Evolutionary conservation across 2,113 vertebrate genomes (phyloP).

Genomic region (Sebastes schlegelii): DNA sequence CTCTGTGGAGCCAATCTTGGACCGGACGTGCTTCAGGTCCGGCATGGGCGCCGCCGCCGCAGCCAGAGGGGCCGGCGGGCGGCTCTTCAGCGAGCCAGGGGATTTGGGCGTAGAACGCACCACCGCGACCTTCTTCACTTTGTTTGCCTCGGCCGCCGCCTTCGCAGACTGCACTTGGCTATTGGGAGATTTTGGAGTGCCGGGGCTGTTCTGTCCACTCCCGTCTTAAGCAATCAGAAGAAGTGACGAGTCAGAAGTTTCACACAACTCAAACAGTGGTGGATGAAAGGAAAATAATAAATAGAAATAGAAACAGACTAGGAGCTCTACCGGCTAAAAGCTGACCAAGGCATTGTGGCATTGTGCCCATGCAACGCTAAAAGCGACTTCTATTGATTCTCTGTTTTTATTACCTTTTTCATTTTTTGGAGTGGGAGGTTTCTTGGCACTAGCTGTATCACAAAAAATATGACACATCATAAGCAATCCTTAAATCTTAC

Average conservation of each 20-base stretch:
- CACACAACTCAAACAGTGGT: not conserved
- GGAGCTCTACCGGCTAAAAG: conserved; percentile 18
- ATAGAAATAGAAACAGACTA: not conserved
- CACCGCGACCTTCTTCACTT: conserved; percentile 95
- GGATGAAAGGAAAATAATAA: not conserved
- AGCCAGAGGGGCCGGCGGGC: conserved; percentile 83
- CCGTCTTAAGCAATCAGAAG: conserved; percentile 75
- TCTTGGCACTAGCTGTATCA: conserved; percentile 86
- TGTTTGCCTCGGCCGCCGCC: conserved; percentile 88
- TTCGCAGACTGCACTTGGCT: conserved; percentile 89
- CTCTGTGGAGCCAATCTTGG: conserved; percentile 96
- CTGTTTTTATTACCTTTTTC: conserved; percentile 83
- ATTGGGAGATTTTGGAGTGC: conserved; percentile 91
- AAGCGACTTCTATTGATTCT: not conserved
- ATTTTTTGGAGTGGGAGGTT: conserved; percentile 84
- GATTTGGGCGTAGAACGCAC: conserved; percentile 97
- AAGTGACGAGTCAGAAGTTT: conserved; percentile 61
- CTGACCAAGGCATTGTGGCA: conserved; percentile 32
- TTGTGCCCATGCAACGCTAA: conserved; percentile 7
- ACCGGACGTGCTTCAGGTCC: conserved; percentile 93
- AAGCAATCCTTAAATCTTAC: conserved; percentile 14
- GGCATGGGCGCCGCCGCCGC: conserved; percentile 87
- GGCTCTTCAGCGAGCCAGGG: conserved; percentile 91
- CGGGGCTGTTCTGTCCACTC: conserved; percentile 96
- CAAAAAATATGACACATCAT: conserved; percentile 70